Conservation (phyloP, 2,797 vertebrate genomes). For the Bufotes viridis region DNA sequence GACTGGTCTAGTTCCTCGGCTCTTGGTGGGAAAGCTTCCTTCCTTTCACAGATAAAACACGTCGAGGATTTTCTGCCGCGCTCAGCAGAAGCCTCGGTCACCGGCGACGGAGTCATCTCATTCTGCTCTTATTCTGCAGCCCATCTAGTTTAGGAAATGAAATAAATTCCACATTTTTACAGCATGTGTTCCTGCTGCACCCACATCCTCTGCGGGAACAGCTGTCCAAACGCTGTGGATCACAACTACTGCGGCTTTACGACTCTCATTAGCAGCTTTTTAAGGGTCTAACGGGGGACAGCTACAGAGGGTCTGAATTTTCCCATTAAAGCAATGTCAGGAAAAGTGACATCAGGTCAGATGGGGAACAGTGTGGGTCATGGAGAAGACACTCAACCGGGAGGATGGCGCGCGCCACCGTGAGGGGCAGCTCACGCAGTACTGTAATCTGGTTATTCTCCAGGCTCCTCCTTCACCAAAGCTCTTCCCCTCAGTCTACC, state of each 20-base stretch:
- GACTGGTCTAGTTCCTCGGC: background rate
- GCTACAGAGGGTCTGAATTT: slow-evolving; percentile 64
- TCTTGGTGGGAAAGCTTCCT: background rate
- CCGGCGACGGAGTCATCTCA: slow-evolving; percentile 35
- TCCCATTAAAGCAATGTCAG: slow-evolving; percentile 63
- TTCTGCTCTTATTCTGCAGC: slow-evolving; percentile 45
- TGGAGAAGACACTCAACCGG: background rate
- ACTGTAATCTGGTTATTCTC: background rate
- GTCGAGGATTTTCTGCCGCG: slow-evolving; percentile 2
- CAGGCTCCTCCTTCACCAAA: background rate
- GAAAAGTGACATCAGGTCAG: slow-evolving; percentile 58
- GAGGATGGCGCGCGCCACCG: background rate
- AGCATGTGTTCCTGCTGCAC: slow-evolving; percentile 75
- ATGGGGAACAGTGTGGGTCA: background rate
- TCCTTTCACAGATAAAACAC: slow-evolving; percentile 34
- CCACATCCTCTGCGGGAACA: slow-evolving; percentile 86
- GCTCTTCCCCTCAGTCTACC: background rate
- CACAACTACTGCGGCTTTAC: slow-evolving; percentile 77
- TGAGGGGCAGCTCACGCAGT: background rate
- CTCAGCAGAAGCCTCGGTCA: slow-evolving; percentile 27
- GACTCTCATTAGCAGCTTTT: slow-evolving; percentile 76
- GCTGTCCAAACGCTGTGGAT: slow-evolving; percentile 86
- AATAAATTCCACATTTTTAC: slow-evolving; percentile 65
- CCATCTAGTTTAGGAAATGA: background rate
- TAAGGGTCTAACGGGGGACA: slow-evolving; percentile 72